Base-by-base conservation (phyloP, 2,888 invertebrate genomes). In the Agriotes lineatus region DNA sequence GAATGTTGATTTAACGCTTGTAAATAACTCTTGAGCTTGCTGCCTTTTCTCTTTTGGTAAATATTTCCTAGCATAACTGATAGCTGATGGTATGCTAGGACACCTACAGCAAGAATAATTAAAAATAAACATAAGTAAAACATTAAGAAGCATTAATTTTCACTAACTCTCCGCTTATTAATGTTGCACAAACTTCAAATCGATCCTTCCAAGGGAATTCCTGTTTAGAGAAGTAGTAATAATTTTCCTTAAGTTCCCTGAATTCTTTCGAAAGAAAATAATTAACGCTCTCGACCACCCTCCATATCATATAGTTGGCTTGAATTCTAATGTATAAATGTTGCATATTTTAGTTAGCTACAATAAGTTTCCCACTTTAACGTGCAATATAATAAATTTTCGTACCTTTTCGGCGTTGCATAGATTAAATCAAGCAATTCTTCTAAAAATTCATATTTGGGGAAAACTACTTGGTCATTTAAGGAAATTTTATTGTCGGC, bases 1-100 rank as follows among this genome's bases (percentile, higher is more conserved):
- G 18, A 77, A 50, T 39, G 75, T 70, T 3, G 45, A 44, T 62
- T 70, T 65, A 12, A 78, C 68, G n/a, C 68, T 72, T 20, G 71
- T 61, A 5, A 75, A 42, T 9, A 78, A 66, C 16, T 67, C 58
- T 65, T 70, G 59, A 10, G 76, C 65, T 14, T 69, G 22, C n/a
- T 33, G 37, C 7, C 58, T 39, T 39, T 71, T 66, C 10, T 64
- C 45, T 42, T 64, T 59, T 10, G 70, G 42, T 9, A 71, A 25
- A 48, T 74, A 69, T 33, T 48, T 61, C 45, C 69, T 14, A 2
- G 65, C 69, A 12, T 60, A 64, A 9, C 25, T 12, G 9, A 69
- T 37, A 33, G 59, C 39, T 16, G 56, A 19, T 1, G 67, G 58
- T 14, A 52, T 30, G 14, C 30, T 52, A n/a, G 1, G 22, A 48